Percentiles rank a stretch among this genome's conserved stretches.
These are phyloP conservation scores for Gerosis bhagava DNA, from an alignment of 2,888 invertebrate species.

Conservation along the genomic window DNA sequence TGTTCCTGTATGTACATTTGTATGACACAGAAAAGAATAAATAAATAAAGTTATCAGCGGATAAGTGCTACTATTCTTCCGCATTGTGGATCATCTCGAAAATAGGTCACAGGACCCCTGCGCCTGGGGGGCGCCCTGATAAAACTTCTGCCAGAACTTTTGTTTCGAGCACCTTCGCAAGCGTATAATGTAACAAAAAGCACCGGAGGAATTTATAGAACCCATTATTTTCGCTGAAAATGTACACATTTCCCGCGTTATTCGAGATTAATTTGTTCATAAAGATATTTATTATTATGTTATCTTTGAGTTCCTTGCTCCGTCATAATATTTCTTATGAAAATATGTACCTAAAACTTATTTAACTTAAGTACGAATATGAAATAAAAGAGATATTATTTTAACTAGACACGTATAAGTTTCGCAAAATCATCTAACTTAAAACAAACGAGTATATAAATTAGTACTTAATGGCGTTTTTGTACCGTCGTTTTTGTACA, in stretches of 20 bases:
- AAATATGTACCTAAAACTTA: too few species aligned
- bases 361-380: too few species aligned
- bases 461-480: too few species aligned
- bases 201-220: constrained; percentile 27
- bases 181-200: constrained; percentile 39
- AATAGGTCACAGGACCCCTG: constrained; percentile 74
- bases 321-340: not conserved
- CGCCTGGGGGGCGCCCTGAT: constrained; percentile 61
- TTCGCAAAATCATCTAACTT: too few species aligned
- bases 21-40: too few species aligned
- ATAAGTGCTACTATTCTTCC: constrained; percentile 28
- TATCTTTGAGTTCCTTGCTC: not conserved
- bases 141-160: constrained; percentile 74
- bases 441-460: too few species aligned
- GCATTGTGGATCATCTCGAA: constrained; percentile 63
- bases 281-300: constrained; percentile 6
- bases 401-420: too few species aligned
- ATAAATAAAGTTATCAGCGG: constrained; percentile 21
- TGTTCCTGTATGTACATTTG: too few species aligned
- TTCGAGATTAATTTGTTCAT: constrained; percentile 16
- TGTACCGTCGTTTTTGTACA: too few species aligned
- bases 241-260: constrained; percentile 19
- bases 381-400: too few species aligned
- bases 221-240: constrained; percentile 26
- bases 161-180: constrained; percentile 74